Conservation (phyloP, 2,113 vertebrate species). For the Orthonyx spaldingii region DNA sequence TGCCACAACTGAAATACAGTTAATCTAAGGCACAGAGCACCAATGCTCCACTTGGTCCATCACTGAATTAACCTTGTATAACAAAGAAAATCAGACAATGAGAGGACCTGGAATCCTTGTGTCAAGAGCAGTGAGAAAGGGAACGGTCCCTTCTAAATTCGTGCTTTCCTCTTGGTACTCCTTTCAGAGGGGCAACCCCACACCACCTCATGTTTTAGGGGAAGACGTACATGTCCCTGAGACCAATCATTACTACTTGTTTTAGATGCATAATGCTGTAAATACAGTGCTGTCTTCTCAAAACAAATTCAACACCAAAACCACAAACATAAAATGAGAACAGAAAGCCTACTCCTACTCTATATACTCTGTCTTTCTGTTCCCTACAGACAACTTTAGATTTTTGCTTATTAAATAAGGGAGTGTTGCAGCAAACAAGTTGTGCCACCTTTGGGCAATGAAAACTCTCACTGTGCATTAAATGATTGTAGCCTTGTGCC, state of each 20-base stretch:
- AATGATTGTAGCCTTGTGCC: background rate
- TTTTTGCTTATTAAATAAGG: background rate
- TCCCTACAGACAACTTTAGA: background rate
- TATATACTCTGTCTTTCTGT: background rate
- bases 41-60: background rate
- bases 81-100: rapidly evolving
- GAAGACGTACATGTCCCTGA: background rate
- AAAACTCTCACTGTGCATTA: background rate
- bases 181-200: background rate
- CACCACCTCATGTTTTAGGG: background rate
- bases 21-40: background rate
- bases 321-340: background rate
- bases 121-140: background rate
- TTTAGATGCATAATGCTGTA: background rate
- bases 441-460: background rate
- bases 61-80: background rate
- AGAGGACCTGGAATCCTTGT: background rate
- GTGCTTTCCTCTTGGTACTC: background rate
- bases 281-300: background rate
- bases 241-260: background rate
- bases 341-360: background rate
- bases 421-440: background rate
- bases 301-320: background rate
- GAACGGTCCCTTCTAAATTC: background rate
- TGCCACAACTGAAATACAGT: background rate